Percentiles rank a stretch among this genome's conserved stretches.
phyloP scores from a whole-genome alignment of 1,140 invertebrate species.

The Zaprionus gabonicus region DNA sequence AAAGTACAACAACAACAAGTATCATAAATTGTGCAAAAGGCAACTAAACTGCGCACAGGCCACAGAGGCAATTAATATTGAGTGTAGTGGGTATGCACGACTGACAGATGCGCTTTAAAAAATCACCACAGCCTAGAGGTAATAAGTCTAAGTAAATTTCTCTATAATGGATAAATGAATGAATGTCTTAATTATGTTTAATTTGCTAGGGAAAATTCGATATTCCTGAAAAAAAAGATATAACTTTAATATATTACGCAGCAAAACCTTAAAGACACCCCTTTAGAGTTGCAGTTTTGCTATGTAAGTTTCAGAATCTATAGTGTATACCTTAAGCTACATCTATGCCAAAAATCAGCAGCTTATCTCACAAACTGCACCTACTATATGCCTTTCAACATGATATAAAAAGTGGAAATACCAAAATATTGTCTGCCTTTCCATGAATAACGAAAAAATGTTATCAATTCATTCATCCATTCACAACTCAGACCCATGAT shows the following conservation, averaged over 20 bases:
- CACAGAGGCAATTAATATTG: conserved; percentile 27
- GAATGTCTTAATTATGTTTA: no score
- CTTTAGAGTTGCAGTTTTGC: neutral
- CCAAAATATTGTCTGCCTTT: neutral
- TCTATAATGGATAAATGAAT: no score
- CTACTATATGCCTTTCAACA: neutral
- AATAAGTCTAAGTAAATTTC: neutral
- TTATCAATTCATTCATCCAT: neutral
- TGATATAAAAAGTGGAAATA: neutral
- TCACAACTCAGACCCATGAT: neutral
- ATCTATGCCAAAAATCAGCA: neutral
- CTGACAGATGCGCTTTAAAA: neutral
- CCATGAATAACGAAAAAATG: neutral
- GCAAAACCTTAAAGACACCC: neutral
- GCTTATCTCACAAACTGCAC: neutral
- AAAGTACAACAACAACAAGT: conserved; percentile 18
- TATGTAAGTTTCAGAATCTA: neutral
- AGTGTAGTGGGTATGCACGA: neutral
- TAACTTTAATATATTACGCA: neutral
- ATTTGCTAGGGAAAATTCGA: no score
- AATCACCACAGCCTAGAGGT: neutral
- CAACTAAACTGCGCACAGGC: conserved; percentile 43
- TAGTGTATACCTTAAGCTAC: neutral
- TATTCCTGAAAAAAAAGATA: no score
- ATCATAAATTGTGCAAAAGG: conserved; percentile 35